Percentiles rank a stretch among this genome's conserved stretches.
phyloP scores from a whole-genome alignment of 2,888 invertebrate species.

The Invenusta paracnida region DNA sequence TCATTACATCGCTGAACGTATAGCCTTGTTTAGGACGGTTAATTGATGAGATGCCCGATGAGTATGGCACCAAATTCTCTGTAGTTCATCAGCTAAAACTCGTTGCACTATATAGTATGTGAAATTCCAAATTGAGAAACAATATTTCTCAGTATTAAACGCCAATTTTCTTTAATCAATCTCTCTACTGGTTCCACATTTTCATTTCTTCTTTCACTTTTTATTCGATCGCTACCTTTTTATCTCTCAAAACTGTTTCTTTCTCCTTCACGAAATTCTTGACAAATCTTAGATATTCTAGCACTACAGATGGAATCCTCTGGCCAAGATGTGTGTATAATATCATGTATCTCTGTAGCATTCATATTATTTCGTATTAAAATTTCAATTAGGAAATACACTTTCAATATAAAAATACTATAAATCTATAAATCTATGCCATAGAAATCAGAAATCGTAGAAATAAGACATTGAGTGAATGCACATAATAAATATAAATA shows the following conservation, averaged over 20 bases:
- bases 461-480: no score
- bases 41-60: neutral
- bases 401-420: no score
- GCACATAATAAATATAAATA: no score
- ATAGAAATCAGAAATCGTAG: no score
- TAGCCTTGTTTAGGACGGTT: conserved; percentile 15
- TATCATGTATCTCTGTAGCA: conserved; percentile 7
- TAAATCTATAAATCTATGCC: no score
- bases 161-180: neutral
- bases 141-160: conserved; percentile 5
- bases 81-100: neutral
- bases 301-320: neutral
- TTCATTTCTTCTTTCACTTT: conserved; percentile 27
- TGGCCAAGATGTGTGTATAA: conserved; percentile 24
- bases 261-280: conserved; percentile 8
- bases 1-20: conserved; percentile 28
- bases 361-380: conserved; percentile 24
- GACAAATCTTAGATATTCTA: neutral
- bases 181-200: conserved; percentile 5
- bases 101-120: conserved; percentile 9
- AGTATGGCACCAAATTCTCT: conserved; percentile 19
- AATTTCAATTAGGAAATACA: conserved; percentile 23
- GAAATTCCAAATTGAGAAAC: neutral
- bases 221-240: conserved; percentile 4
- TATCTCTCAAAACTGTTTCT: conserved; percentile 12